Percentiles rank a stretch among this genome's conserved stretches.
Evolutionary conservation across 2,888 invertebrate species (phyloP).

Genomic region (Scaptomyza reducta): DNA sequence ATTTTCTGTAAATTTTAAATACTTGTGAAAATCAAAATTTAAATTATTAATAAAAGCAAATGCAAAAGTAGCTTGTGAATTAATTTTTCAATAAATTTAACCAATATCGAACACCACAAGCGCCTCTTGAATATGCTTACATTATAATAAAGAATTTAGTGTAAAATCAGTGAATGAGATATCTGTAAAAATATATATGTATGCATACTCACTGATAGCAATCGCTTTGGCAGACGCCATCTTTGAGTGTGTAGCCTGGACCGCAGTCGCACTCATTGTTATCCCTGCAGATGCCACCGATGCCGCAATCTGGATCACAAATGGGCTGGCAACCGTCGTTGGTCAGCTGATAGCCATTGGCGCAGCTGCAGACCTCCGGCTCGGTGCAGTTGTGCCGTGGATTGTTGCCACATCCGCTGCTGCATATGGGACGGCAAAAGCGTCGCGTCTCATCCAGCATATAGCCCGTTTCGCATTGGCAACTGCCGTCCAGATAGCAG

Average conservation of each 20-base stretch:
- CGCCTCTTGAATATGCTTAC: too few relatives aligned
- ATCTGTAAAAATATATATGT: too few relatives aligned
- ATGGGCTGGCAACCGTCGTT: conserved; percentile 78
- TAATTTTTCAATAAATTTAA: too few relatives aligned
- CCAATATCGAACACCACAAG: too few relatives aligned
- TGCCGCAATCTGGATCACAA: conserved; percentile 81
- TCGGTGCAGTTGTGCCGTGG: conserved; percentile 80
- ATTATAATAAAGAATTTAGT: background rate
- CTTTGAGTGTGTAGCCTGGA: conserved; percentile 84
- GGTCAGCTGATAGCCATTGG: conserved; percentile 82
- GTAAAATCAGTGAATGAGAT: background rate
- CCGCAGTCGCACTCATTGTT: conserved; percentile 87
- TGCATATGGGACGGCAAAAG: conserved; percentile 87
- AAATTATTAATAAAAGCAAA: too few relatives aligned
- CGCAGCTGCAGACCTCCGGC: conserved; percentile 84
- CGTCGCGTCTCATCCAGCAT: conserved; percentile 86
- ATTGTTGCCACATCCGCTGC: conserved; percentile 72
- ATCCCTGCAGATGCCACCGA: conserved; percentile 86
- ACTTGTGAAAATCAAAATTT: too few relatives aligned
- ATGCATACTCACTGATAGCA: conserved; percentile 82
- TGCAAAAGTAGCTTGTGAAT: too few relatives aligned
- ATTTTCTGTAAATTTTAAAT: conserved; percentile 81
- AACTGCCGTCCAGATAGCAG: conserved; percentile 87
- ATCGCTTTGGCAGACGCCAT: conserved; percentile 81
- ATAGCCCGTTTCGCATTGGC: conserved; percentile 88